Evolutionary conservation across 2,113 vertebrate species (phyloP).

Genomic region (Gymnorhina tibicen): DNA sequence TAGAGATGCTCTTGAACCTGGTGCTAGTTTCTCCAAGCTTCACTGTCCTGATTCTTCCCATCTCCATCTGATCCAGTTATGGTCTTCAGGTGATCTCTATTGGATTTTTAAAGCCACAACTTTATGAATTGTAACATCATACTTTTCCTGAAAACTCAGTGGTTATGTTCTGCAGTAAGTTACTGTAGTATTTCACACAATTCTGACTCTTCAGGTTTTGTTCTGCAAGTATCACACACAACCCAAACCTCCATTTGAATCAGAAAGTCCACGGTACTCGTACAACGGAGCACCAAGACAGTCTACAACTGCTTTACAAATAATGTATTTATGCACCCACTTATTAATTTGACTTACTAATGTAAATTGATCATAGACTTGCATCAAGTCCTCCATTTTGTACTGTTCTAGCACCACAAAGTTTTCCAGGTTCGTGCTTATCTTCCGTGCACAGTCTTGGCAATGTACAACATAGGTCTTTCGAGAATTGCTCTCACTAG

Average conservation of each 20-base stretch:
- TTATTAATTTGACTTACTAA: constrained; percentile 86
- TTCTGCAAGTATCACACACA: constrained; percentile 17
- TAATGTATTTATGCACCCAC: constrained; percentile 64
- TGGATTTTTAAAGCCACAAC: constrained; percentile 68
- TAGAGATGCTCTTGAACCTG: constrained; percentile 67
- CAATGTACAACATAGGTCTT: constrained; percentile 95
- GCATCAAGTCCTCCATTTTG: constrained; percentile 96
- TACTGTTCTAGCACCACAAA: constrained; percentile 99
- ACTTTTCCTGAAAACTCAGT: constrained; percentile 52
- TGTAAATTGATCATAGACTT: constrained; percentile 98
- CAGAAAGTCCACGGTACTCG: not conserved
- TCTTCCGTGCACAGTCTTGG: constrained; percentile 96
- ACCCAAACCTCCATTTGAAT: constrained; percentile 33
- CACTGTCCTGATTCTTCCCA: constrained; percentile 66
- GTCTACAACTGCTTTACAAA: constrained; percentile 58
- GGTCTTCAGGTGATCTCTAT: constrained; percentile 67
- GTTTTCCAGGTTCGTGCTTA: constrained; percentile 88
- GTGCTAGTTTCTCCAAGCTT: constrained; percentile 67
- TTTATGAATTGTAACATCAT: constrained; percentile 65
- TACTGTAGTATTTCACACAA: constrained; percentile 38
- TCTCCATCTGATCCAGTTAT: constrained; percentile 68
- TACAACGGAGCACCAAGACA: constrained; percentile 25
- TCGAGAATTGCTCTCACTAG: constrained; percentile 91
- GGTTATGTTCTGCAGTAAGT: constrained; percentile 54
- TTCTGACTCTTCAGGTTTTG: constrained; percentile 30